Evolutionary conservation across 2,888 invertebrate genomes (phyloP), one percentile per base, ranked within the genome.

Genomic region (Tetrapedia diversipes): DNA sequence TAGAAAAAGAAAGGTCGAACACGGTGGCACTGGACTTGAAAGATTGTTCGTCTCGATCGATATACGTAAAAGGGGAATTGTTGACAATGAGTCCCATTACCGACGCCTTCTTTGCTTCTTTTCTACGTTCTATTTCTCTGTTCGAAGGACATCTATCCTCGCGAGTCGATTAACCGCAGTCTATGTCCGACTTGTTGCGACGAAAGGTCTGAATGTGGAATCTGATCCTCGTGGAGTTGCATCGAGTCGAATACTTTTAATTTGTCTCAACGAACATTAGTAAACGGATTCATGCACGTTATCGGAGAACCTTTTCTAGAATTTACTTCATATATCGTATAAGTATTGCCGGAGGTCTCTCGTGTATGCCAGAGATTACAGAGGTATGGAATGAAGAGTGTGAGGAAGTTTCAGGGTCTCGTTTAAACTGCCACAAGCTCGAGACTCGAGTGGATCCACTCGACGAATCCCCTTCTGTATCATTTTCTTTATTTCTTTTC

Each of bases 21-120:
- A 34, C 29, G 54, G 27, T 41, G 47, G 54, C 22, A 54, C 8
- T 11, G n/a, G 4, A 41, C 51, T 47, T 37, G 72, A 76, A 73
- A 79, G 73, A 64, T 72, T 56, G 32, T 60, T 53, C 43, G 51
- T 43, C 70, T 69, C 71, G 65, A 63, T 39, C 47, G 66, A 45
- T 64, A 49, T 45, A 71, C 51, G 57, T n/a, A n/a, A n/a, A n/a
- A n/a, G 49, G 64, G 37, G 49, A 41, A 67, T 63, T 70, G 54
- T 70, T 73, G 61, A 65, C 65, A 56, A 80, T 56, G 66, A 68
- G 70, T 60, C 73, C 74, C 80, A 69, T 83, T 80, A 83, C 74
- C 66, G 72, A 54, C 69, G 32, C 22, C 53, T 63, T 27, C 45
- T 49, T 70, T 60, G 29, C 57, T 32, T 54, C 72, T 57, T n/a